phyloP scores from a whole-genome alignment of 2,797 vertebrate genomes.

The Poeciliopsis gracilis region DNA sequence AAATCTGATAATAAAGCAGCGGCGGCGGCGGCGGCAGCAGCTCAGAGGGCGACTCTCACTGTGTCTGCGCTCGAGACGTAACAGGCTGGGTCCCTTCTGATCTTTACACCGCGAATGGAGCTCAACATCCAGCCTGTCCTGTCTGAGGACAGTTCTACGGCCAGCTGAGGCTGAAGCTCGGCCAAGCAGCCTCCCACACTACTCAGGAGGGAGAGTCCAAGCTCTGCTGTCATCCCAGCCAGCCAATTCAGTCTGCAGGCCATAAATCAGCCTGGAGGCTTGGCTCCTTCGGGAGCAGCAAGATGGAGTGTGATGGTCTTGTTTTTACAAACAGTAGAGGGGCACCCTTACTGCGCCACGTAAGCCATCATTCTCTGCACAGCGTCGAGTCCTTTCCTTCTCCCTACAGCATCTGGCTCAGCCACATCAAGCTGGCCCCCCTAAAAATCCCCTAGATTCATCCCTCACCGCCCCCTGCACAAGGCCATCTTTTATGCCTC shows the following conservation, averaged over 20 bases:
- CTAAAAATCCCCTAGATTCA: conserved; percentile 47
- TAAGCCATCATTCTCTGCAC: conserved; percentile 79
- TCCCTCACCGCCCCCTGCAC: conserved; percentile 51
- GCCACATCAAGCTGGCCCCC: conserved; percentile 58
- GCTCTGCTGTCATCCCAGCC: conserved; percentile 79
- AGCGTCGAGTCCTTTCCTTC: conserved; percentile 69
- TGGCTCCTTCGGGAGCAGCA: conserved; percentile 80
- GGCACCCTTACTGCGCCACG: conserved; percentile 76
- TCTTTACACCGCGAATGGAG: conserved; percentile 44
- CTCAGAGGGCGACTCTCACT: conserved; percentile 15
- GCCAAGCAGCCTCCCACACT: conserved; percentile 69
- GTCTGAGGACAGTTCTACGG: conserved; percentile 64
- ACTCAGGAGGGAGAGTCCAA: conserved; percentile 79
- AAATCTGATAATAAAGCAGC: conserved; percentile 32
- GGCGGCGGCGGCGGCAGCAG: conserved; percentile 31
- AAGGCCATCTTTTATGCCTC: conserved; percentile 54
- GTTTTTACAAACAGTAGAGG: conserved; percentile 86
- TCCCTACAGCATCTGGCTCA: conserved; percentile 76
- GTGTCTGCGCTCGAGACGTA: conserved; percentile 29
- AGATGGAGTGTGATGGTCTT: conserved; percentile 88
- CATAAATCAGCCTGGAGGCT: conserved; percentile 85
- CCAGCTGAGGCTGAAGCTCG: conserved; percentile 67
- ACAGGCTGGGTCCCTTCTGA: conserved; percentile 43
- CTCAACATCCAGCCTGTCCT: conserved; percentile 60
- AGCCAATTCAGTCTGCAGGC: conserved; percentile 80